Evolutionary conservation across 1,140 invertebrate genomes (phyloP).

Genomic region (Anoplophora glabripennis): DNA sequence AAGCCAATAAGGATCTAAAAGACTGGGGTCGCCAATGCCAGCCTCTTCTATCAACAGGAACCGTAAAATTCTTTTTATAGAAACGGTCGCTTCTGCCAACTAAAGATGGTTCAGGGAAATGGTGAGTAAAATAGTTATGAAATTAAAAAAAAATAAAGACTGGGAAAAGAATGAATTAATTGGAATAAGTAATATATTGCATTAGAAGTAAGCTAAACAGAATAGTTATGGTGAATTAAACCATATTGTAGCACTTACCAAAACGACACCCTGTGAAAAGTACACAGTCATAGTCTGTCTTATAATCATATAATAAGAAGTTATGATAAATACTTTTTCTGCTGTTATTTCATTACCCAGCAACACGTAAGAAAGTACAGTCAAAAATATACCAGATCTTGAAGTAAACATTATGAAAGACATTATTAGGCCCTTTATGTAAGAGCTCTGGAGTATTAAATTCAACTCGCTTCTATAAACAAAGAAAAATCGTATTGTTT

Average conservation of each 20-base stretch:
- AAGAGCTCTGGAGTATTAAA: constrained; percentile 64
- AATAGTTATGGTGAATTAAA: not conserved
- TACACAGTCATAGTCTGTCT: constrained; percentile 67
- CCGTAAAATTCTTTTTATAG: constrained; percentile 62
- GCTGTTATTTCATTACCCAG: constrained; percentile 65
- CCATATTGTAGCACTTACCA: constrained; percentile 11
- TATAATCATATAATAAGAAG: constrained; percentile 69
- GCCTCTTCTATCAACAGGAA: constrained; percentile 68
- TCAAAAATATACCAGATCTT: constrained; percentile 73
- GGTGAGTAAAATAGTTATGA: no score
- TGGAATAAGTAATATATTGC: constrained; percentile 52
- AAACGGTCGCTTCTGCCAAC: constrained; percentile 58
- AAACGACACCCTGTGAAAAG: constrained; percentile 28
- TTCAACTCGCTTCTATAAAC: constrained; percentile 62
- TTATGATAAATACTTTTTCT: constrained; percentile 71
- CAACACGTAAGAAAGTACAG: constrained; percentile 69
- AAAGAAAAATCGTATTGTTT: not conserved
- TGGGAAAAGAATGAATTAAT: no score
- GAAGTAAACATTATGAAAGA: constrained; percentile 72
- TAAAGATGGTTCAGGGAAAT: constrained; percentile 23
- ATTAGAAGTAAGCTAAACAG: constrained; percentile 52
- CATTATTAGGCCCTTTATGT: constrained; percentile 69
- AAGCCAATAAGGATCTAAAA: constrained; percentile 23
- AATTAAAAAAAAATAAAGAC: no score
- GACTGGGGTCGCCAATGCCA: constrained; percentile 31